phyloP scores from a whole-genome alignment of 2,113 vertebrate species.

The Motacilla tschutschensis region DNA sequence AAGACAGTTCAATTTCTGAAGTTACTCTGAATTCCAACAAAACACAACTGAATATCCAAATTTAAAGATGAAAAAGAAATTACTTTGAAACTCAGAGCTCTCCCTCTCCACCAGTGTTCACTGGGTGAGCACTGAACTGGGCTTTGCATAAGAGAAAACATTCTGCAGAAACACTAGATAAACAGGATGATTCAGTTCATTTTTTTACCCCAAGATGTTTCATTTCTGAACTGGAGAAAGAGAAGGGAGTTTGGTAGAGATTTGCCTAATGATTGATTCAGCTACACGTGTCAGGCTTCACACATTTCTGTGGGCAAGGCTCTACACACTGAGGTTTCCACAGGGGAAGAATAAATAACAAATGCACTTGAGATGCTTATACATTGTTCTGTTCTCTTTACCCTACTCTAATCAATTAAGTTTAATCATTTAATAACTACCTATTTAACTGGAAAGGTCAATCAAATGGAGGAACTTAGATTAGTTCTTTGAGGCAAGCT shows the following conservation, averaged over 20 bases:
- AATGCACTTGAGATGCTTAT: background rate
- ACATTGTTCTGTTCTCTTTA: background rate
- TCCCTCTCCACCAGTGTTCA: background rate
- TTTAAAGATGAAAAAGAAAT: background rate
- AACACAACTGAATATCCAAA: background rate
- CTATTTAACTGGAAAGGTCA: background rate
- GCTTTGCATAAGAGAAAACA: background rate
- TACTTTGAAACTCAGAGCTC: background rate
- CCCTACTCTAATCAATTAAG: background rate
- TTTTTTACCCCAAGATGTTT: background rate
- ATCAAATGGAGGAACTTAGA: background rate
- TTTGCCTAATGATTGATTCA: background rate
- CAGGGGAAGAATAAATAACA: background rate
- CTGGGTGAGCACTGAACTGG: background rate
- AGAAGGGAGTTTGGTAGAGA: background rate
- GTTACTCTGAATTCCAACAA: background rate
- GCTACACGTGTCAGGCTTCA: rapidly evolving
- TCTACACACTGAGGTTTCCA: background rate
- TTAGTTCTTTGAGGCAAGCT: background rate
- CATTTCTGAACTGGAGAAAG: background rate
- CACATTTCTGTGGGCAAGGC: background rate
- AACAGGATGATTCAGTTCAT: background rate
- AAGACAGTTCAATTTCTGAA: background rate
- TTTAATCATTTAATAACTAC: background rate
- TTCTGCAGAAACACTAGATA: background rate